phyloP scores from a whole-genome alignment of 2,113 vertebrate genomes.

The Mandrillus leucophaeus region DNA sequence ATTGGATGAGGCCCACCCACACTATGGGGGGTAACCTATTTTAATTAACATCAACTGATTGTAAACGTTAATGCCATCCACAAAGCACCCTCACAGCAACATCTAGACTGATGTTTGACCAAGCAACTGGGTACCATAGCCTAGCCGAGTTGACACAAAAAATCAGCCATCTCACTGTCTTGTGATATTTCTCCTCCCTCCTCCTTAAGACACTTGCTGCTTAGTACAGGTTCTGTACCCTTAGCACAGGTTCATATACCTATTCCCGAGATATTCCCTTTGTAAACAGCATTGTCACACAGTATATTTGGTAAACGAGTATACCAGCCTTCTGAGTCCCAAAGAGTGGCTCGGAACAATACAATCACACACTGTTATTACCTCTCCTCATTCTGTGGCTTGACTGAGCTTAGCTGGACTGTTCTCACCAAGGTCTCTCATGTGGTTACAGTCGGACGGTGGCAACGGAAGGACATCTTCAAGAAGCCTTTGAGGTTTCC shows the following conservation, averaged over 20 bases:
- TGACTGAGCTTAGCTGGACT: background rate
- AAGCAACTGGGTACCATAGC: too few species aligned
- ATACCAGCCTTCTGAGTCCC: too few species aligned
- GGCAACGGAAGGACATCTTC: too few species aligned
- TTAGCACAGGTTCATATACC: fast-evolving
- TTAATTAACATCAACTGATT: background rate
- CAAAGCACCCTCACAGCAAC: background rate
- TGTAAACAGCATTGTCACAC: background rate
- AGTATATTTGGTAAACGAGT: background rate
- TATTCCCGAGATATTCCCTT: too few species aligned
- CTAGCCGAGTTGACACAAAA: background rate
- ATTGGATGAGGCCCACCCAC: background rate
- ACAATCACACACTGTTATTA: background rate
- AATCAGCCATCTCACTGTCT: background rate
- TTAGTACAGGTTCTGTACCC: background rate
- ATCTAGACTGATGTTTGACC: background rate
- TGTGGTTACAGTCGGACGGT: fast-evolving
- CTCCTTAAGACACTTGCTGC: background rate
- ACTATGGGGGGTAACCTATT: background rate
- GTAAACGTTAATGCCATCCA: background rate
- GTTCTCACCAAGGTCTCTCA: background rate
- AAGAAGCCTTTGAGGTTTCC: background rate
- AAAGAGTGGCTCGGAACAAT: background rate
- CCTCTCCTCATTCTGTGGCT: background rate
- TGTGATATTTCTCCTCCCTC: background rate